Conservation (phyloP, 2,888 invertebrate genomes). For the Oligia fasciuncula region DNA sequence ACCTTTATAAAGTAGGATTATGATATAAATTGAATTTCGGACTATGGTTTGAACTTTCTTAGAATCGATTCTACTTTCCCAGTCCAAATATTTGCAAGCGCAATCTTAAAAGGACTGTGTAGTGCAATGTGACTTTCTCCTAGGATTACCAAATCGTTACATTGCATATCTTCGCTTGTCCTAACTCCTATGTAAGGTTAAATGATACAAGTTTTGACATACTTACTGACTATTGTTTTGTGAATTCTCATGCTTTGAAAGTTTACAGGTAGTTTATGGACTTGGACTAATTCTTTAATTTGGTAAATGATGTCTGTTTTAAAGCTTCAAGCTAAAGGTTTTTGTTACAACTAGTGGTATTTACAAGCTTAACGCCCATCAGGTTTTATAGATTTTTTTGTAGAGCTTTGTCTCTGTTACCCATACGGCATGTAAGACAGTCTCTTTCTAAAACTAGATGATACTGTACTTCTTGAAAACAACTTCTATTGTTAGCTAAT, state of each 20-base stretch:
- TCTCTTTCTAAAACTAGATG: neutral
- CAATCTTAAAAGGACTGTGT: conserved; percentile 55
- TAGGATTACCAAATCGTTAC: conserved; percentile 60
- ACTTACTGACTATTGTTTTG: conserved; percentile 50
- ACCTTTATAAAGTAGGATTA: conserved; percentile 56
- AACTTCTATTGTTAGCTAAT: neutral
- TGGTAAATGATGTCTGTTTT: neutral
- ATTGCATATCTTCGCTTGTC: conserved; percentile 51
- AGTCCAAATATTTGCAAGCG: conserved; percentile 63
- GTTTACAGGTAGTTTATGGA: conserved; percentile 5
- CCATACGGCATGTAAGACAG: too few relatives aligned
- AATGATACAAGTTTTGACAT: conserved; percentile 42
- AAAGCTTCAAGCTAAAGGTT: neutral
- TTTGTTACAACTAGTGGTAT: neutral
- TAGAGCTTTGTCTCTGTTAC: neutral
- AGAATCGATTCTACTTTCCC: conserved; percentile 59
- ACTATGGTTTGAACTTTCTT: conserved; percentile 54
- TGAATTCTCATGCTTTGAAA: conserved; percentile 31
- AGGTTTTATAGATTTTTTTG: neutral
- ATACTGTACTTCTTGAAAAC: neutral
- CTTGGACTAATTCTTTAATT: neutral
- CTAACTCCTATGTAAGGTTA: conserved; percentile 39
- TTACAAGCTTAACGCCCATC: neutral
- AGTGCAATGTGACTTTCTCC: conserved; percentile 61
- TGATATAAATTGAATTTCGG: conserved; percentile 46